Percentiles rank a stretch among this genome's conserved stretches.
These are phyloP conservation scores for Stegodyphus mimosarum DNA, from an alignment of 1,140 invertebrate genomes.

Conservation along the genomic window DNA sequence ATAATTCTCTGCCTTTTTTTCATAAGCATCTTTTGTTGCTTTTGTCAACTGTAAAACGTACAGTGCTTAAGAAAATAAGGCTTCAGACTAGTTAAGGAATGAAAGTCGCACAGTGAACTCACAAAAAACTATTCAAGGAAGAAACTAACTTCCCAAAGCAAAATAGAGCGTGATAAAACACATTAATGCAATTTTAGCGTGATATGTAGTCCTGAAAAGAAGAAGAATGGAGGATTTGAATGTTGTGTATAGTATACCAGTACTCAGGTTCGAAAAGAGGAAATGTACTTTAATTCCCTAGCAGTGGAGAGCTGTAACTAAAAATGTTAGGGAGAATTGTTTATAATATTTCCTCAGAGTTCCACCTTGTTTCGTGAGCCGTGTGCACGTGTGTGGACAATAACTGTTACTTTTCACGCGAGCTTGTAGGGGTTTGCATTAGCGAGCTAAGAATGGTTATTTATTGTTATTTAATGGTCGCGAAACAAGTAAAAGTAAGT, in stretches of 20 bases:
- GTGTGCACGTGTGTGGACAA: constrained; percentile 23
- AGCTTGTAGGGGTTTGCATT: not conserved
- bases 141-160: too few relatives aligned
- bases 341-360: too few relatives aligned
- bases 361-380: not conserved
- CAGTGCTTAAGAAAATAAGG: too few relatives aligned
- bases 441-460: constrained; percentile 9
- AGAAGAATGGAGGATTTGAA: constrained; percentile 27
- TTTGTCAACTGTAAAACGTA: too few relatives aligned
- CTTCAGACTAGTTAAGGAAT: too few relatives aligned
- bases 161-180: too few relatives aligned
- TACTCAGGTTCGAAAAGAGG: constrained; percentile 8
- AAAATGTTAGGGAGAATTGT: too few relatives aligned
- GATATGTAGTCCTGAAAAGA: constrained; percentile 32
- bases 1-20: too few relatives aligned
- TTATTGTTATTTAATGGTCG: constrained; percentile 30
- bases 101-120: too few relatives aligned
- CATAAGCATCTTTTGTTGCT: too few relatives aligned
- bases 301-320: not conserved
- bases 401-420: constrained; percentile 50
- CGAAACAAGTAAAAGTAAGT: too few relatives aligned
- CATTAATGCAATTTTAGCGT: constrained; percentile 53
- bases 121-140: too few relatives aligned
- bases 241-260: constrained; percentile 19
- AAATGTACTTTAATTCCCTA: constrained; percentile 33